These are phyloP conservation scores for Cryptomyrus ogoouensis DNA, from an alignment of 2,113 vertebrate genomes.

Conservation along the genomic window DNA sequence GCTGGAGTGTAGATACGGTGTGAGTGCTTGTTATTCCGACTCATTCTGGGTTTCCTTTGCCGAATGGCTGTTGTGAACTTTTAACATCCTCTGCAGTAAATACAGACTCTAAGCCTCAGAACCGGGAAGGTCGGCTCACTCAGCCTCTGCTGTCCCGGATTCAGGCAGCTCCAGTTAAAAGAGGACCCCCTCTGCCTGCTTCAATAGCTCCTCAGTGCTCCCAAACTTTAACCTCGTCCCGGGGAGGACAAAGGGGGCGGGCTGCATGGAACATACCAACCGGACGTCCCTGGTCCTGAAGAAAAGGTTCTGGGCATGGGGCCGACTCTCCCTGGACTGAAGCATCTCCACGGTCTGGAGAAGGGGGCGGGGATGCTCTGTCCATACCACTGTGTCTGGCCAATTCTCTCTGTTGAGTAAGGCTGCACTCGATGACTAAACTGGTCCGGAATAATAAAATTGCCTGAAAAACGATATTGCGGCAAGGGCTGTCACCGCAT, in stretches of 20 bases:
- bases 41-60: background rate
- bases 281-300: background rate
- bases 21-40: background rate
- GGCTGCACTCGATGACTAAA: slow-evolving; percentile 7
- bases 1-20: background rate
- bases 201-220: background rate
- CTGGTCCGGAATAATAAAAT: background rate
- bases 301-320: background rate
- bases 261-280: background rate
- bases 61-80: background rate
- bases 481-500: background rate
- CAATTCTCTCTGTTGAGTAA: background rate
- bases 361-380: background rate
- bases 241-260: background rate
- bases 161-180: background rate
- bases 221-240: background rate
- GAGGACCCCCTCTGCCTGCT: background rate
- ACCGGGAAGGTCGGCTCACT: background rate
- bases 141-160: background rate
- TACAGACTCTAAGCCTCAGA: background rate
- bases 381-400: background rate
- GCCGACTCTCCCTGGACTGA: background rate
- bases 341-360: background rate
- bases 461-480: slow-evolving; percentile 2
- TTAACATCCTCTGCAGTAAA: background rate